Percentiles rank a stretch among this genome's conserved stretches.
Evolutionary conservation across 2,888 invertebrate genomes (phyloP).

Genomic region (Anticlea derivata): DNA sequence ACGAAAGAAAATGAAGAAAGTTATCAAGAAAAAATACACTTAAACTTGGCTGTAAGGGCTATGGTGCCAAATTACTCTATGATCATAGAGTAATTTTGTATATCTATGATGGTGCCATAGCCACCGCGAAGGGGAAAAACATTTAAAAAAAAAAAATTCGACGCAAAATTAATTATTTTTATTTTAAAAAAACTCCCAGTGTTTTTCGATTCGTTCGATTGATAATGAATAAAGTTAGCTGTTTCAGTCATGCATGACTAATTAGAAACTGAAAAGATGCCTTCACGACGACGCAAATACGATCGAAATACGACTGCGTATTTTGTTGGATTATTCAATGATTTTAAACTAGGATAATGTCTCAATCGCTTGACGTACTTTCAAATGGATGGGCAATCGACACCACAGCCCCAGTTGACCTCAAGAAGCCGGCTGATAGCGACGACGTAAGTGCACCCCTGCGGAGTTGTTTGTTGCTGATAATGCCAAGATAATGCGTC

Average conservation of each 20-base stretch:
- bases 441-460: constrained; percentile 79
- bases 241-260: constrained; percentile 8
- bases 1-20: too few species aligned
- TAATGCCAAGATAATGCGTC: constrained; percentile 61
- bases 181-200: background rate
- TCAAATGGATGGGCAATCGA: constrained; percentile 78
- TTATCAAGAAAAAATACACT: too few species aligned
- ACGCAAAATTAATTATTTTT: too few species aligned
- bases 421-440: constrained; percentile 64
- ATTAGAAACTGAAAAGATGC: constrained; percentile 23
- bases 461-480: constrained; percentile 72
- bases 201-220: background rate
- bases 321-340: constrained; percentile 24
- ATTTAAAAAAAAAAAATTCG: too few species aligned
- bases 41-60: too few species aligned
- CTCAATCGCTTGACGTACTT: constrained; percentile 58
- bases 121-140: too few species aligned
- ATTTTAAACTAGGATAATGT: constrained; percentile 48
- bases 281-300: constrained; percentile 36
- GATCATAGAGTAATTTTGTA: too few species aligned
- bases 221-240: background rate
- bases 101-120: too few species aligned
- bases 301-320: constrained; percentile 38
- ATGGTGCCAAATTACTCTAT: too few species aligned
- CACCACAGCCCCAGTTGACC: constrained; percentile 73